phyloP scores from a whole-genome alignment of 1,140 invertebrate species.

The Drosophila kanapiae region DNA sequence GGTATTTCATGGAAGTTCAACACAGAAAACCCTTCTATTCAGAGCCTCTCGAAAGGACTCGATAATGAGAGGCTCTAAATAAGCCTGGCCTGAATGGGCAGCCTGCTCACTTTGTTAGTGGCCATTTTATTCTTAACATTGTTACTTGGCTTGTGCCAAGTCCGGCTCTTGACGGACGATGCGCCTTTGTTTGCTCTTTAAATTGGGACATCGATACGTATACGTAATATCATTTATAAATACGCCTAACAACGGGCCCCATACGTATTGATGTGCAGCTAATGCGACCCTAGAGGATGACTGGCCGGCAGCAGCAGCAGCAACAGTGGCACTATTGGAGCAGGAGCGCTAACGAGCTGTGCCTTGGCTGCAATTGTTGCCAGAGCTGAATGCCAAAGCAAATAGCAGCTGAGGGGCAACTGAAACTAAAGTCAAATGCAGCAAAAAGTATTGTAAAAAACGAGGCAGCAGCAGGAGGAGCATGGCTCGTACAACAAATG shows the following conservation, averaged over 20 bases:
- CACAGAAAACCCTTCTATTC: not conserved
- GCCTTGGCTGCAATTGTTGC: slow-evolving; percentile 82
- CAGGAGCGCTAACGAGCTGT: slow-evolving; percentile 76
- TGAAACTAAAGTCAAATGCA: slow-evolving; percentile 77
- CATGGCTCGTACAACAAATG: slow-evolving; percentile 32
- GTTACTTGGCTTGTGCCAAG: not conserved
- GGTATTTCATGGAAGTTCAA: not conserved
- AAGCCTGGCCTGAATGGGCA: slow-evolving; percentile 19
- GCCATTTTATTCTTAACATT: slow-evolving; percentile 13
- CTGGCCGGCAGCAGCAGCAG: slow-evolving; percentile 35
- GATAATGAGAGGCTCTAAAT: slow-evolving; percentile 25
- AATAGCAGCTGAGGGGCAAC: slow-evolving; percentile 76
- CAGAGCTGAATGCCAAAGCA: slow-evolving; percentile 82
- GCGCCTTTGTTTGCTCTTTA: slow-evolving; percentile 65
- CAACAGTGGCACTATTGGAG: not conserved
- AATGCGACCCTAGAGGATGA: slow-evolving; percentile 78
- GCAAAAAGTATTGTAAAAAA: slow-evolving; percentile 54
- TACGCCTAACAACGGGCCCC: slow-evolving; percentile 71
- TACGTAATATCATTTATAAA: slow-evolving; percentile 81
- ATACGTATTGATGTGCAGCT: slow-evolving; percentile 76
- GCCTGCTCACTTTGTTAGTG: slow-evolving; percentile 9
- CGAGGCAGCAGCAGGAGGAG: slow-evolving; percentile 23
- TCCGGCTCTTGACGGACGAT: slow-evolving; percentile 18
- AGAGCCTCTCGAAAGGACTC: not conserved
- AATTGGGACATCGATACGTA: slow-evolving; percentile 67